These are phyloP conservation scores for Parotocinclus haroldoi DNA, from an alignment of 2,797 vertebrate genomes.

Conservation along the genomic window DNA sequence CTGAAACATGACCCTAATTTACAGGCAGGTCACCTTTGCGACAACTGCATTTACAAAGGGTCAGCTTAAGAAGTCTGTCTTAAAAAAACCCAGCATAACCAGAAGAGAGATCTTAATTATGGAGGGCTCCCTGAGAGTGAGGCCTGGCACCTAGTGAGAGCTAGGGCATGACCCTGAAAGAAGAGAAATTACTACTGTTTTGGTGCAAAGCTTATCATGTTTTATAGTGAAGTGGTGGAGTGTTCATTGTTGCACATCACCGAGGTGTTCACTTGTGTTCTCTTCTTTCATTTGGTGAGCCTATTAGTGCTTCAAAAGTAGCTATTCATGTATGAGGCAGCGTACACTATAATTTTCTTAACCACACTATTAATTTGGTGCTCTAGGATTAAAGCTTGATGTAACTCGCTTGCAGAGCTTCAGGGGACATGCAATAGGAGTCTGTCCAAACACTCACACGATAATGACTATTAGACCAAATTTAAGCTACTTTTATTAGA, in stretches of 20 bases:
- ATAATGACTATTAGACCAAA: conserved; percentile 32
- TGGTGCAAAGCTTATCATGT: conserved; percentile 45
- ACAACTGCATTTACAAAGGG: conserved; percentile 78
- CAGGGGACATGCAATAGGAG: conserved; percentile 4
- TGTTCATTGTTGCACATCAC: conserved; percentile 37
- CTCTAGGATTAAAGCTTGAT: conserved; percentile 11
- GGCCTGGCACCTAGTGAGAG: conserved; percentile 47
- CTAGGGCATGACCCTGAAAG: conserved; percentile 52
- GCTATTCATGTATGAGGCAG: conserved; percentile 11
- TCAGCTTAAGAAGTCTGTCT: conserved; percentile 69
- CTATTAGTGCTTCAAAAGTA: conserved; percentile 17
- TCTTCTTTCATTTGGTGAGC: conserved; percentile 12
- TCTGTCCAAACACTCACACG: conserved; percentile 24
- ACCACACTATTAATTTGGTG: conserved; percentile 24
- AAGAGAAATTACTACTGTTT: conserved; percentile 50
- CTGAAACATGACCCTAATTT: conserved; percentile 77
- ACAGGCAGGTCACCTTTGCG: conserved; percentile 75
- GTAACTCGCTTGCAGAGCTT: conserved; percentile 1
- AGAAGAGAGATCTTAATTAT: conserved; percentile 66
- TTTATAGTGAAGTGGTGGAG: conserved; percentile 28
- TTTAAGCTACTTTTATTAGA: conserved; percentile 25
- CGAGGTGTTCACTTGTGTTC: neutral
- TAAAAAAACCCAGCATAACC: conserved; percentile 53
- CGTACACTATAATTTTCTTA: conserved; percentile 7
- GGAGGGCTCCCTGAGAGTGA: conserved; percentile 55